These are phyloP conservation scores for Eupleurogrammus muticus DNA, from an alignment of 2,797 vertebrate genomes.

Conservation along the genomic window DNA sequence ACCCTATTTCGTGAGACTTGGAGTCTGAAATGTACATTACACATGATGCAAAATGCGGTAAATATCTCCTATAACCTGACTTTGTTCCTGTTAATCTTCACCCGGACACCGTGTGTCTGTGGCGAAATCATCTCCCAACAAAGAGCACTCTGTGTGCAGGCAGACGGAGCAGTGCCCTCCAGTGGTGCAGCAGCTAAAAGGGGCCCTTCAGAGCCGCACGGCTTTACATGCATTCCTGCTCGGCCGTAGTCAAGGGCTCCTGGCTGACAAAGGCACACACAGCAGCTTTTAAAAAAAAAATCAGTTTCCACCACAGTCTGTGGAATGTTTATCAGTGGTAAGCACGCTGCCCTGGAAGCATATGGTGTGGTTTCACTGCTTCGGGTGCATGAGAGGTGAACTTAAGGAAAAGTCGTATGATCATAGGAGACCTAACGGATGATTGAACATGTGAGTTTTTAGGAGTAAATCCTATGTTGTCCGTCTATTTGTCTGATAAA, in stretches of 20 bases:
- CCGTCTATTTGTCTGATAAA: slow-evolving; percentile 15
- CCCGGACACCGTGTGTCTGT: slow-evolving; percentile 33
- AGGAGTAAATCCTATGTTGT: slow-evolving; percentile 20
- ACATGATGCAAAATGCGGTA: slow-evolving; percentile 25
- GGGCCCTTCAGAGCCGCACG: slow-evolving; percentile 41
- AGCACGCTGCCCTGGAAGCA: slow-evolving; percentile 78
- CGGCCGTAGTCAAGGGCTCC: slow-evolving; percentile 55
- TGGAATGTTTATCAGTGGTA: slow-evolving; percentile 83
- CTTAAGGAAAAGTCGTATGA: slow-evolving; percentile 69
- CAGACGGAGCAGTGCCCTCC: slow-evolving; percentile 82
- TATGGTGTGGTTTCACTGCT: slow-evolving; percentile 78
- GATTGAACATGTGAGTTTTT: slow-evolving; percentile 61
- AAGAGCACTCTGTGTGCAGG: slow-evolving; percentile 70
- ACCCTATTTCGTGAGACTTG: not conserved
- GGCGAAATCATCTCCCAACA: slow-evolving; percentile 56
- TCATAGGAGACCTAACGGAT: slow-evolving; percentile 48
- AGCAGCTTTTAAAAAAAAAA: slow-evolving; percentile 64
- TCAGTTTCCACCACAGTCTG: slow-evolving; percentile 79
- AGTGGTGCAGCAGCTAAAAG: slow-evolving; percentile 73
- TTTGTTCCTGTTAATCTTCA: slow-evolving; percentile 42
- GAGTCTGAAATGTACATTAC: not conserved
- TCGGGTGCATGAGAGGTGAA: slow-evolving; percentile 77
- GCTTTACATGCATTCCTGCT: slow-evolving; percentile 63
- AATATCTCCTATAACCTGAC: slow-evolving; percentile 31
- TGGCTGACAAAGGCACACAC: slow-evolving; percentile 79